These are phyloP conservation scores for Lasioglossum leucozonium DNA, from an alignment of 2,888 invertebrate genomes.

Conservation along the genomic window DNA sequence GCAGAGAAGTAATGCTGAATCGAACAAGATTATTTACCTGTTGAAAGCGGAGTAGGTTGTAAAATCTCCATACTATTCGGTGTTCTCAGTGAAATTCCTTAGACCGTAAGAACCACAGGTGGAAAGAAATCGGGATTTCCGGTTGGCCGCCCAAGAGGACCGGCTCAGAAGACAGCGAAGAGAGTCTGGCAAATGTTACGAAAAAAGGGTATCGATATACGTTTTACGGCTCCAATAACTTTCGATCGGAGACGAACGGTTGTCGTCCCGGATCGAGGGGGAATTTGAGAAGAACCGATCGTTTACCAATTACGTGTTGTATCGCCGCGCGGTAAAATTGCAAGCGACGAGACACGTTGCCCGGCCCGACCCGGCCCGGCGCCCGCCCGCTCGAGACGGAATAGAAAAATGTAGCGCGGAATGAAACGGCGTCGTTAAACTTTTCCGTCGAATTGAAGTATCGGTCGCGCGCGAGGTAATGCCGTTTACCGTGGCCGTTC, in stretches of 20 bases:
- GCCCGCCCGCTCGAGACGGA: not conserved
- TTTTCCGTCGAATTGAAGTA: constrained; percentile 33
- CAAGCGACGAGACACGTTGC: not conserved
- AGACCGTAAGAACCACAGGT: not conserved
- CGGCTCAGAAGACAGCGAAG: not conserved
- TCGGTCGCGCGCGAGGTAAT: constrained; percentile 33
- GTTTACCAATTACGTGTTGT: constrained; percentile 1
- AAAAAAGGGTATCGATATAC: not conserved
- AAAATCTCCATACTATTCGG: no score
- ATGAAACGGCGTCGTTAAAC: constrained; percentile 24
- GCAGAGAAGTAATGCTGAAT: no score
- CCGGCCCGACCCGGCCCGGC: not conserved
- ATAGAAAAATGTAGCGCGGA: not conserved
- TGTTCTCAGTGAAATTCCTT: not conserved
- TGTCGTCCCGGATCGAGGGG: not conserved
- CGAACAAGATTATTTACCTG: not conserved
- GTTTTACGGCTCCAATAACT: not conserved
- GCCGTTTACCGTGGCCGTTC: constrained; percentile 37
- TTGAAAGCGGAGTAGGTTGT: not conserved
- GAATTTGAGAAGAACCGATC: not conserved
- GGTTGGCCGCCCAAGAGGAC: not conserved
- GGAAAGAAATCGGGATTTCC: not conserved
- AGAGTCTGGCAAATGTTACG: not conserved
- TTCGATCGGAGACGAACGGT: not conserved
- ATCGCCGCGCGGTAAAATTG: constrained; percentile 1